Percentiles rank a stretch among this genome's conserved stretches.
Evolutionary conservation across 2,797 vertebrate genomes (phyloP).

Genomic region (Sebastes goodei): DNA sequence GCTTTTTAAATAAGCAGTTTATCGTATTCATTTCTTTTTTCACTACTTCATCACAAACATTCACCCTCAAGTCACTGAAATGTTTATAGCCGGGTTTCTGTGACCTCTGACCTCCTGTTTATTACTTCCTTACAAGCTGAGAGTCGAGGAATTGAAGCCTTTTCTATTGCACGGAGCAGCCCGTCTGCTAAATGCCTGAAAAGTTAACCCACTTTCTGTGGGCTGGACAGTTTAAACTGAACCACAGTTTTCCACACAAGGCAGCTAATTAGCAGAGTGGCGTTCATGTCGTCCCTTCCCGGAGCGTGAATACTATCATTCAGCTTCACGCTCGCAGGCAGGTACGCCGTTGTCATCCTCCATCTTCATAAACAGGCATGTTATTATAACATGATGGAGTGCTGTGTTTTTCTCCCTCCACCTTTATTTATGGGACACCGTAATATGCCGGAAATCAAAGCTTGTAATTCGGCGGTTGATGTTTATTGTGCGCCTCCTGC

Average conservation of each 20-base stretch:
- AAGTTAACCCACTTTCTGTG: background rate
- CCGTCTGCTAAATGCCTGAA: background rate
- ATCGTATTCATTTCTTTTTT: background rate
- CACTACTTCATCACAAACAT: background rate
- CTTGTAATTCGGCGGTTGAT: slow-evolving; percentile 74
- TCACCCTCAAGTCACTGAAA: background rate
- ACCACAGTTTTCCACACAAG: slow-evolving; percentile 25
- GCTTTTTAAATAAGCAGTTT: background rate
- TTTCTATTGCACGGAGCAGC: background rate
- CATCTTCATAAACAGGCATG: slow-evolving; percentile 71
- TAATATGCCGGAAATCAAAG: slow-evolving; percentile 72
- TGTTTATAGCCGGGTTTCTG: background rate
- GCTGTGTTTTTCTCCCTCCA: slow-evolving; percentile 44
- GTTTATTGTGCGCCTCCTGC: slow-evolving; percentile 74
- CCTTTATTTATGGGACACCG: slow-evolving; percentile 54
- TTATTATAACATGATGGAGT: slow-evolving; percentile 75
- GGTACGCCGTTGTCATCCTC: slow-evolving; percentile 66
- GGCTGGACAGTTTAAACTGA: slow-evolving; percentile 10
- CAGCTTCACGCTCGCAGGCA: slow-evolving; percentile 61
- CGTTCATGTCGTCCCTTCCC: slow-evolving; percentile 20
- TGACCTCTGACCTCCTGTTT: background rate
- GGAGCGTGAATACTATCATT: slow-evolving; percentile 55
- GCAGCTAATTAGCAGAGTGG: slow-evolving; percentile 54
- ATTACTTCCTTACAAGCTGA: background rate
- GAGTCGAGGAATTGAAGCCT: background rate